Percentiles rank a stretch among this genome's conserved stretches.
Conservation (phyloP, 2,797 vertebrate species). For the Neosalanx taihuensis region DNA sequence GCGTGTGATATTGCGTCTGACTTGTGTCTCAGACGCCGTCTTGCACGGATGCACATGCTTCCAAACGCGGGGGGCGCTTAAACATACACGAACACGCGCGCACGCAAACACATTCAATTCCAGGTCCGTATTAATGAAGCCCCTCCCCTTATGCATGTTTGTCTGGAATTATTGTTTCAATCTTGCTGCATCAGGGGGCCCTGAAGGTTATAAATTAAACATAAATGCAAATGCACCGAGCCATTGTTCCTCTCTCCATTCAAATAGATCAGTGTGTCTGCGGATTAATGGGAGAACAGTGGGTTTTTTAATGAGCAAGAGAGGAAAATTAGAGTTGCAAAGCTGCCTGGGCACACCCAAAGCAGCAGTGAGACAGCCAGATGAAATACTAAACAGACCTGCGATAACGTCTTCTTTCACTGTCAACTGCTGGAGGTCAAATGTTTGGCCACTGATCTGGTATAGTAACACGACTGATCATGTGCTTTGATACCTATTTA, state of each 20-base stretch:
- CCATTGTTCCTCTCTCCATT: conserved; percentile 76
- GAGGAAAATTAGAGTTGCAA: conserved; percentile 67
- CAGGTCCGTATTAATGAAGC: conserved; percentile 71
- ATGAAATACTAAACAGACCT: neutral
- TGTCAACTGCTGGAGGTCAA: neutral
- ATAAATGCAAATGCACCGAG: conserved; percentile 82
- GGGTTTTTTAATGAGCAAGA: conserved; percentile 75
- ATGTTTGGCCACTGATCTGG: neutral
- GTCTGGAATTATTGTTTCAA: conserved; percentile 79
- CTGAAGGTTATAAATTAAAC: conserved; percentile 85
- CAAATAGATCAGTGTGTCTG: conserved; percentile 79
- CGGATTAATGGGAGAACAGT: conserved; percentile 79
- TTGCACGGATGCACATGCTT: conserved; percentile 21
- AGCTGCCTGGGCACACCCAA: conserved; percentile 4
- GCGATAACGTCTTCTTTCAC: neutral
- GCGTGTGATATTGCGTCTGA: neutral
- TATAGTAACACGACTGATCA: neutral
- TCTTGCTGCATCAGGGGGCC: conserved; percentile 80
- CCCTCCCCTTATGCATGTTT: conserved; percentile 68
- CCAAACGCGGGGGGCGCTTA: conserved; percentile 8
- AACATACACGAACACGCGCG: conserved; percentile 10
- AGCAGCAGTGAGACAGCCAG: neutral
- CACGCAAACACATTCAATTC: conserved; percentile 51
- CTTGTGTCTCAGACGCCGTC: conserved; percentile 10
- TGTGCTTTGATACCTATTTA: too few species aligned